Percentiles rank a stretch among this genome's conserved stretches.
These are phyloP conservation scores for Drosophila arizonae DNA, from an alignment of 1,140 invertebrate genomes.

Conservation along the genomic window DNA sequence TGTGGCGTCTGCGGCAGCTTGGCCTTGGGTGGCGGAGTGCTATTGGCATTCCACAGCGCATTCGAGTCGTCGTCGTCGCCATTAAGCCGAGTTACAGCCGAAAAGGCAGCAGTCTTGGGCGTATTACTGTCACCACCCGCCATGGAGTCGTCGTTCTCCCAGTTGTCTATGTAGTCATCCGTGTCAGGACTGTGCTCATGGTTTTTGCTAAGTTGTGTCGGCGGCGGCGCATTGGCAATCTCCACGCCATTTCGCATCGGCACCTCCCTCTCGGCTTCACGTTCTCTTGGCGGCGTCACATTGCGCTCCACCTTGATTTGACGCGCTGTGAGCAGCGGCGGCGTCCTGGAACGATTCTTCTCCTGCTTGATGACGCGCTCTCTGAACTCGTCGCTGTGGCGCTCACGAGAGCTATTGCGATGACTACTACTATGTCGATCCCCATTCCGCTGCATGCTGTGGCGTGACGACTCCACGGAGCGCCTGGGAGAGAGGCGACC, in stretches of 20 bases:
- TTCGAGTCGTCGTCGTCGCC: conserved; percentile 69
- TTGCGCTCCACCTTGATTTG: conserved; percentile 57
- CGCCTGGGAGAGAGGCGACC: conserved; percentile 6
- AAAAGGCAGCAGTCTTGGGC: conserved; percentile 33
- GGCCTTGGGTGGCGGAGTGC: conserved; percentile 61
- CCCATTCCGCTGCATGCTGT: conserved; percentile 22
- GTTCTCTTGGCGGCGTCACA: conserved; percentile 41
- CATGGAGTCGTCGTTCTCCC: conserved; percentile 76
- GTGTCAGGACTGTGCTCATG: conserved; percentile 73
- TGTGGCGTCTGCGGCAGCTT: conserved; percentile 16
- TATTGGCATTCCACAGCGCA: conserved; percentile 67
- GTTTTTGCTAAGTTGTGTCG: not conserved
- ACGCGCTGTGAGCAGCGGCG: conserved; percentile 30
- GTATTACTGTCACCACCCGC: conserved; percentile 50
- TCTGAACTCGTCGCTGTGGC: conserved; percentile 24
- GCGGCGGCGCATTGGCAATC: conserved; percentile 41
- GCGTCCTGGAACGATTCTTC: conserved; percentile 47
- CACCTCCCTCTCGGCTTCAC: conserved; percentile 18
- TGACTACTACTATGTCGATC: conserved; percentile 10
- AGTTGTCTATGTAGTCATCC: conserved; percentile 80
- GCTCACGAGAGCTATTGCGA: conserved; percentile 3
- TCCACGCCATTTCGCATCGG: conserved; percentile 43
- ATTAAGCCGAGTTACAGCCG: conserved; percentile 16
- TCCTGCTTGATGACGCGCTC: conserved; percentile 53
- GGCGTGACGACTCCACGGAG: not conserved